Conservation (phyloP, 2,797 vertebrate species). For the Sitta carolinensis region DNA sequence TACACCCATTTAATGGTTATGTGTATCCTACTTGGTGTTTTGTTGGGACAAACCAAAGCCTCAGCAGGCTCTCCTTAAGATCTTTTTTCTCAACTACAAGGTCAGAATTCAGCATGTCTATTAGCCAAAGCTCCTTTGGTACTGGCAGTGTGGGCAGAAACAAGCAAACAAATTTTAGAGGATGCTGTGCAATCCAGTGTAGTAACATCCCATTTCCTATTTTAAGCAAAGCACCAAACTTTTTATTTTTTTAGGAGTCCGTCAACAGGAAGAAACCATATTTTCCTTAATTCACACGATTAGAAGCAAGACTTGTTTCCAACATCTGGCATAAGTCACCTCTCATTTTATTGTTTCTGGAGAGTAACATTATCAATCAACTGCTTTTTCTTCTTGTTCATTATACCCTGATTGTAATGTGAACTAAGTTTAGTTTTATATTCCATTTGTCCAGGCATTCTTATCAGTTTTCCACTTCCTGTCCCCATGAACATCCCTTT, state of each 20-base stretch:
- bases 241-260: background rate
- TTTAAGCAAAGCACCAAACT: background rate
- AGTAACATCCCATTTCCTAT: background rate
- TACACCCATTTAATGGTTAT: background rate
- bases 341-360: background rate
- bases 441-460: background rate
- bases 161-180: background rate
- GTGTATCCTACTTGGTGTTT: background rate
- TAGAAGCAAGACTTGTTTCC: background rate
- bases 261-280: background rate
- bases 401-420: background rate
- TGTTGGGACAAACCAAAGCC: background rate
- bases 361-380: background rate
- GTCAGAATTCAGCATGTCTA: fast-evolving
- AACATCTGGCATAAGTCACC: background rate
- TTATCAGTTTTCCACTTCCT: background rate
- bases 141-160: background rate
- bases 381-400: background rate
- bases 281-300: background rate
- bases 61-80: background rate
- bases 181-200: fast-evolving
- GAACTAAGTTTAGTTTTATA: background rate
- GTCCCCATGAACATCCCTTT: background rate
- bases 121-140: background rate
- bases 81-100: background rate